These are phyloP conservation scores for Microtus montanus DNA, from an alignment of 2,113 vertebrate species.

Conservation along the genomic window DNA sequence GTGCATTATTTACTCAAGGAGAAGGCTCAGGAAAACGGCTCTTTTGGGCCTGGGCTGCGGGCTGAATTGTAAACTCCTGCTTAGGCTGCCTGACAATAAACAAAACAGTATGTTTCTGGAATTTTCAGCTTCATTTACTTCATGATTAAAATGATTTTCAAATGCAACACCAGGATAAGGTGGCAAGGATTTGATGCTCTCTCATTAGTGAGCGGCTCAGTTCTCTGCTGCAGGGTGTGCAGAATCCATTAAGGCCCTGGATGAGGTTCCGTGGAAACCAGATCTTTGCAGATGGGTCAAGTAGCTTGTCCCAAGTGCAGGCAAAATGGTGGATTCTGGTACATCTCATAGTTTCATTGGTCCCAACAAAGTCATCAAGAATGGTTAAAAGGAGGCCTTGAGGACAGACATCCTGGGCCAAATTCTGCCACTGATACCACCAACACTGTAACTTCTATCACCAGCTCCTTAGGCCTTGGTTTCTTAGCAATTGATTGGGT, in stretches of 20 bases:
- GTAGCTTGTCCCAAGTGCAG: not conserved
- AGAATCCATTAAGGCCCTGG: not conserved
- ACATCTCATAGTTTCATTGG: not conserved
- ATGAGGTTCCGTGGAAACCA: not conserved
- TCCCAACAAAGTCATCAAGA: not conserved
- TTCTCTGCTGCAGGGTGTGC: not conserved
- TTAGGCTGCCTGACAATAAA: slow-evolving; percentile 55
- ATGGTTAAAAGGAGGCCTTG: not conserved
- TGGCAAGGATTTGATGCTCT: not conserved
- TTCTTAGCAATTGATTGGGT: not conserved
- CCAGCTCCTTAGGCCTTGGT: not conserved
- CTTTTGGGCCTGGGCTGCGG: slow-evolving; percentile 43
- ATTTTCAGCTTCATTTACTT: not conserved
- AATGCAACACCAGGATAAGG: slow-evolving; percentile 14
- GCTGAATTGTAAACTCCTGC: slow-evolving; percentile 57
- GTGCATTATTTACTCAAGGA: slow-evolving; percentile 72
- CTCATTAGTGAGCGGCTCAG: not conserved
- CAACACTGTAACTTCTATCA: not conserved
- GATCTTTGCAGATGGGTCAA: not conserved
- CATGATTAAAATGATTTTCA: slow-evolving; percentile 39
- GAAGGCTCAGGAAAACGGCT: slow-evolving; percentile 58
- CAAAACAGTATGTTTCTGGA: slow-evolving; percentile 30
- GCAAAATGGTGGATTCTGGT: not conserved
- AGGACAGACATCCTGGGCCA: not conserved
- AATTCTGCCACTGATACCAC: not conserved